Percentiles rank a stretch among this genome's conserved stretches.
Conservation (phyloP, 2,888 invertebrate species). For the Phaonia tiefii region DNA sequence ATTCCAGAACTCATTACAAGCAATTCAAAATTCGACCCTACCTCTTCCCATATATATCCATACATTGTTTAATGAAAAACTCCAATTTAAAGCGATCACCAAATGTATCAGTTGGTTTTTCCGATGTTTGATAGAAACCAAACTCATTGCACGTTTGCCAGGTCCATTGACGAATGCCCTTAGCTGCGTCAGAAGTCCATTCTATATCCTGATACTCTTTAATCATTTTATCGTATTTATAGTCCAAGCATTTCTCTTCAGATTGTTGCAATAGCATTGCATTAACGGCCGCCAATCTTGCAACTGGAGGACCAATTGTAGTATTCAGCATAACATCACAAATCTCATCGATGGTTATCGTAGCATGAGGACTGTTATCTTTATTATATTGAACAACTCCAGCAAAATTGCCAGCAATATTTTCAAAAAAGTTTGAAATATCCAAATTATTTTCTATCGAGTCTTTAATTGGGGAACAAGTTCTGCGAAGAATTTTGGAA, state of each 20-base stretch:
- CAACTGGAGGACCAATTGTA: constrained; percentile 83
- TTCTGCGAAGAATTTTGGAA: constrained; percentile 79
- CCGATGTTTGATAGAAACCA: constrained; percentile 95
- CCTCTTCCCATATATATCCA: constrained; percentile 90
- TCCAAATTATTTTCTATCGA: constrained; percentile 84
- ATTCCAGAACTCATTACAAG: background rate
- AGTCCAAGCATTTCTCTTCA: constrained; percentile 90
- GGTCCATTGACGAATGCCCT: constrained; percentile 90
- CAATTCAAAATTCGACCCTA: constrained; percentile 74
- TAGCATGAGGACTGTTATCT: constrained; percentile 90
- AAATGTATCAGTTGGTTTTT: constrained; percentile 83
- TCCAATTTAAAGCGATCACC: constrained; percentile 88
- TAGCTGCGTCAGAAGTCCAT: constrained; percentile 87
- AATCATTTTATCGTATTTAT: constrained; percentile 89
- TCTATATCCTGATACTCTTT: constrained; percentile 84
- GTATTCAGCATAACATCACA: constrained; percentile 88
- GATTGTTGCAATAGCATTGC: constrained; percentile 84
- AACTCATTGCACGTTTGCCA: constrained; percentile 98
- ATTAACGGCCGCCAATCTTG: constrained; percentile 88
- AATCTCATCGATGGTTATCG: constrained; percentile 90
- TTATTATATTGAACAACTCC: constrained; percentile 97
- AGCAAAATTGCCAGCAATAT: constrained; percentile 92
- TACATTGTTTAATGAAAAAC: constrained; percentile 90
- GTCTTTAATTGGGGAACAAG: constrained; percentile 87
- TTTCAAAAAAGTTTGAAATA: constrained; percentile 89